Evolutionary conservation across 2,113 vertebrate genomes (phyloP).

Genomic region (Silurus glanis): DNA sequence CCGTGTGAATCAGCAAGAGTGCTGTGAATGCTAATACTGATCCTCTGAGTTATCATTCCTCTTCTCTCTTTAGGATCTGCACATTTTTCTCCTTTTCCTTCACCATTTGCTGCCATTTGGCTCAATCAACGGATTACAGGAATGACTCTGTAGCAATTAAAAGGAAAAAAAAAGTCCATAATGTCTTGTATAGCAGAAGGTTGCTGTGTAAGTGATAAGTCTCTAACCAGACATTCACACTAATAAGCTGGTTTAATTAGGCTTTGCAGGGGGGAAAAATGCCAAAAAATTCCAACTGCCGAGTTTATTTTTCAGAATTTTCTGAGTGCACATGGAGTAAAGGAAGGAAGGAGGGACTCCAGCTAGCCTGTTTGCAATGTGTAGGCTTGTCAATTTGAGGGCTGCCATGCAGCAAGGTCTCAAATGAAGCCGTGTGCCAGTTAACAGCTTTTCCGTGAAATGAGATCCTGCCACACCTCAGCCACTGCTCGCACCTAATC

Average conservation of each 20-base stretch:
- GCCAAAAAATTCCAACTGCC: not conserved
- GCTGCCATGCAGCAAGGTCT: constrained; percentile 33
- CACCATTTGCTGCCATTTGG: constrained; percentile 6
- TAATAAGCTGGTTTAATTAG: constrained; percentile 34
- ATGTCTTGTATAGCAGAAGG: not conserved
- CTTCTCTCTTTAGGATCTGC: constrained; percentile 6
- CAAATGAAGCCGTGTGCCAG: constrained; percentile 21
- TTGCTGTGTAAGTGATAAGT: not conserved
- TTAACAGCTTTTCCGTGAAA: constrained; percentile 25
- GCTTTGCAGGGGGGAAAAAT: not conserved
- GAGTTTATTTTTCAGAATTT: not conserved
- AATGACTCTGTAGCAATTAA: not conserved
- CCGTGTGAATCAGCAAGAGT: constrained; percentile 40
- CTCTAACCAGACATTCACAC: constrained; percentile 14
- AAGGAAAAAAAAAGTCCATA: constrained; percentile 1
- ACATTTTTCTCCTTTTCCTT: not conserved
- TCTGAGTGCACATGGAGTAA: not conserved
- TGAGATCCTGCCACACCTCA: constrained; percentile 22
- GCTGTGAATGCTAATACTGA: constrained; percentile 43
- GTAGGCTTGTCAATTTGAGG: constrained; percentile 23
- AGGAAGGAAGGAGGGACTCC: constrained; percentile 13
- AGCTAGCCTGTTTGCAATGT: constrained; percentile 13
- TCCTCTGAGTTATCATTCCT: not conserved
- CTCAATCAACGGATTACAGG: constrained; percentile 1
- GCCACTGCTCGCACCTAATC: no score